A percentile compares a stretch with the other conserved stretches of the same genome.
Conservation (phyloP, 2,888 invertebrate genomes). For the Melanostoma scalare region DNA sequence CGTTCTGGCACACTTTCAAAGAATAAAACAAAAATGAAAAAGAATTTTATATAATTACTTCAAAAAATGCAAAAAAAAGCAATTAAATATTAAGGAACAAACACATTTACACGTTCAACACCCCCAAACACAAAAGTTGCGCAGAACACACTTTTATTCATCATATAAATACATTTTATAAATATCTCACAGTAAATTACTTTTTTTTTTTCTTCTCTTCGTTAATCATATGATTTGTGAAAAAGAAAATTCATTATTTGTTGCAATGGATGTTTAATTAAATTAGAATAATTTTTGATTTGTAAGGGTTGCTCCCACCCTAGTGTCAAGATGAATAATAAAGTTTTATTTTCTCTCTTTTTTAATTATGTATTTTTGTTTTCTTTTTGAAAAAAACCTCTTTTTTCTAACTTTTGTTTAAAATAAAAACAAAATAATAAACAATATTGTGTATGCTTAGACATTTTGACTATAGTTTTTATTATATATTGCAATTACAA, state of each 20-base stretch:
- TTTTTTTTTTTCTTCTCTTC: slow-evolving; percentile 10
- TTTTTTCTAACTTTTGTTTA: no score
- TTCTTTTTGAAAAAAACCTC: neutral
- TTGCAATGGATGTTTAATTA: slow-evolving; percentile 60
- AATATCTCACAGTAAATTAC: slow-evolving; percentile 53
- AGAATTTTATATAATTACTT: no score
- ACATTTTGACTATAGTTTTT: slow-evolving; percentile 23
- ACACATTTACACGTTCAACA: slow-evolving; percentile 54
- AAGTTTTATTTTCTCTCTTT: slow-evolving; percentile 10
- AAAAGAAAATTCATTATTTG: slow-evolving; percentile 2
- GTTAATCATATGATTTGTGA: slow-evolving; percentile 17
- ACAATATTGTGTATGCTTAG: neutral
- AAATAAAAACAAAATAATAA: no score
- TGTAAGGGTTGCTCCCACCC: no score
- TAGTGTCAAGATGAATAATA: neutral
- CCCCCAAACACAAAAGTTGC: slow-evolving; percentile 18
- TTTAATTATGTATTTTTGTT: slow-evolving; percentile 8
- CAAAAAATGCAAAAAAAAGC: slow-evolving; percentile 20
- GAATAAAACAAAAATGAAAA: slow-evolving; percentile 34
- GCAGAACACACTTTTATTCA: slow-evolving; percentile 32
- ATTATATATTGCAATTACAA: slow-evolving; percentile 18
- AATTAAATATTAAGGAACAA: slow-evolving; percentile 42
- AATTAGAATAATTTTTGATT: slow-evolving; percentile 9
- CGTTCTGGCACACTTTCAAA: slow-evolving; percentile 41
- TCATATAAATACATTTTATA: slow-evolving; percentile 62